Conservation (phyloP, 1,140 invertebrate species). For the Oryctes rhinoceros region DNA sequence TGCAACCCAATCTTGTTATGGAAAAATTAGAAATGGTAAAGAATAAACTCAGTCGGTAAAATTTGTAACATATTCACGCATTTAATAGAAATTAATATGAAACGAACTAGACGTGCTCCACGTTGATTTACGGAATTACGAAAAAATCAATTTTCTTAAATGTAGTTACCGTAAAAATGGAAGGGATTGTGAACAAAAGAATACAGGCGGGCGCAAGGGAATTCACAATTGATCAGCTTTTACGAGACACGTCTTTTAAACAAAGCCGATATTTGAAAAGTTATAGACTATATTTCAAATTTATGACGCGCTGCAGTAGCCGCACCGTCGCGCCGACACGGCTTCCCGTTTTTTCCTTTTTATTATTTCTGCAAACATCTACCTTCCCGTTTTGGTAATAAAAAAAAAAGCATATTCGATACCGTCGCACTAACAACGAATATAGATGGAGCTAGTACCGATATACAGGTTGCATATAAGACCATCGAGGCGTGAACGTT, state of each 20-base stretch:
- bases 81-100: too few relatives aligned
- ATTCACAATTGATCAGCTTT: not conserved
- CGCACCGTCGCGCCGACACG: not conserved
- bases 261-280: slow-evolving; percentile 18
- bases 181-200: too few relatives aligned
- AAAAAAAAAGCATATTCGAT: not conserved
- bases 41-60: too few relatives aligned
- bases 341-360: not conserved
- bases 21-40: too few relatives aligned
- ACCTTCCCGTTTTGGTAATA: not conserved
- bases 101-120: too few relatives aligned
- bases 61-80: too few relatives aligned
- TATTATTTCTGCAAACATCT: slow-evolving; percentile 9
- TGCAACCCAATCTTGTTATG: too few relatives aligned
- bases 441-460: not conserved
- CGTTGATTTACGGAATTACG: too few relatives aligned
- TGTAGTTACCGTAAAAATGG: too few relatives aligned
- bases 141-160: too few relatives aligned
- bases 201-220: not conserved
- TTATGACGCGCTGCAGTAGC: not conserved
- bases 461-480: not conserved
- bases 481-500: too few relatives aligned
- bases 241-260: slow-evolving; percentile 3
- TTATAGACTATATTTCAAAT: slow-evolving; percentile 19
- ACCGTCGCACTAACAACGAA: too few relatives aligned